Evolutionary conservation across 2,888 invertebrate genomes (phyloP).

Genomic region (Pseudanteris insignis): DNA sequence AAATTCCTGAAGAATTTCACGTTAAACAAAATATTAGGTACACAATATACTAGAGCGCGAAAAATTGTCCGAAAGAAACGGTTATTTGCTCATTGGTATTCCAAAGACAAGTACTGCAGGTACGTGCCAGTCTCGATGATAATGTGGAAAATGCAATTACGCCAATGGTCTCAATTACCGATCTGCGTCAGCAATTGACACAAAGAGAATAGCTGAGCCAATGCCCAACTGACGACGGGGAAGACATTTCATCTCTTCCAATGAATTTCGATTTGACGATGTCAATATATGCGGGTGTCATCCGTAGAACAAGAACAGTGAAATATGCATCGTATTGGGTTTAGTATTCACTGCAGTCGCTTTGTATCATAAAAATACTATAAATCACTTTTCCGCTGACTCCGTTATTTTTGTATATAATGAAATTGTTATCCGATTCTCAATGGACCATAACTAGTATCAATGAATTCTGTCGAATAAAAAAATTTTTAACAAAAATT

Average conservation of each 20-base stretch:
- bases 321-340: too few relatives aligned
- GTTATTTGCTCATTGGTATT: constrained; percentile 59
- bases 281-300: constrained; percentile 11
- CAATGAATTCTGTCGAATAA: too few relatives aligned
- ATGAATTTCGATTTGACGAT: constrained; percentile 17
- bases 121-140: constrained; percentile 52
- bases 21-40: too few relatives aligned
- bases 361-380: too few relatives aligned
- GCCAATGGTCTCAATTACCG: constrained; percentile 58
- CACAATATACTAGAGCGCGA: too few relatives aligned
- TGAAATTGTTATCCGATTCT: too few relatives aligned
- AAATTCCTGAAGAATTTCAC: too few relatives aligned
- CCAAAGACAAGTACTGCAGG: constrained; percentile 45
- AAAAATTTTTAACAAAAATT: too few relatives aligned
- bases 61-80: constrained; percentile 38
- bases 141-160: constrained; percentile 54
- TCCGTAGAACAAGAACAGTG: constrained; percentile 3
- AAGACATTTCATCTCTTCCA: constrained; percentile 8
- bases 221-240: constrained; percentile 5
- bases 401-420: too few relatives aligned
- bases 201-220: constrained; percentile 47
- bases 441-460: too few relatives aligned
- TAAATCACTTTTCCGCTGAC: too few relatives aligned
- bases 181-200: constrained; percentile 56
- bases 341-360: too few relatives aligned